A percentile compares a stretch with the other conserved stretches of the same genome.
Evolutionary conservation across 2,888 invertebrate species (phyloP).

Genomic region (Branchipolynoe longqiensis): DNA sequence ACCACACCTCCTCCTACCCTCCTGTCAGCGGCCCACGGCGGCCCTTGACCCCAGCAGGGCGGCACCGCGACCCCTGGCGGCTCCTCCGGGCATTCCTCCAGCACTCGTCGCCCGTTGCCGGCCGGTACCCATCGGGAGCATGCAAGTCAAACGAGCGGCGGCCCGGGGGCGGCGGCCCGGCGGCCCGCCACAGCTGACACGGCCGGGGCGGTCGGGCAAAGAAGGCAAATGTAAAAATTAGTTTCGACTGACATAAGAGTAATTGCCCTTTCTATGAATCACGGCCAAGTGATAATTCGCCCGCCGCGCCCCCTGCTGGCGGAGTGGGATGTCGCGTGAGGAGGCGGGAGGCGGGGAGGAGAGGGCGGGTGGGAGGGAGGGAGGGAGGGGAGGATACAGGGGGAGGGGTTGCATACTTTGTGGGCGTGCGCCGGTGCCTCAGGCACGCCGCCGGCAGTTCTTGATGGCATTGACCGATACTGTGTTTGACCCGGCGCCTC

Average conservation of each 20-base stretch:
- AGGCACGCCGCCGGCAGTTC: neutral
- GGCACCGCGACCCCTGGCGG: constrained; percentile 11
- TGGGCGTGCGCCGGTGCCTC: constrained; percentile 1
- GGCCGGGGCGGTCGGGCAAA: too few species aligned
- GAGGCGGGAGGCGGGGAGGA: neutral
- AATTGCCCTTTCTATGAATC: constrained; percentile 50
- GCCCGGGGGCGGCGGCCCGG: neutral
- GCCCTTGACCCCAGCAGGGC: constrained; percentile 36
- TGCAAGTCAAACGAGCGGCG: constrained; percentile 52
- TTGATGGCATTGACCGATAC: constrained; percentile 54
- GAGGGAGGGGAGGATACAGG: too few species aligned
- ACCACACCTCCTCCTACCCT: neutral
- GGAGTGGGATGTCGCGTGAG: constrained; percentile 9
- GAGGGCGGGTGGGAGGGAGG: too few species aligned
- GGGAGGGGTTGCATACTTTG: too few species aligned
- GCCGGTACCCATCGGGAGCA: constrained; percentile 45
- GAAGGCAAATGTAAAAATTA: constrained; percentile 57
- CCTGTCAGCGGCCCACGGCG: constrained; percentile 24
- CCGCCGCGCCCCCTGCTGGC: too few species aligned
- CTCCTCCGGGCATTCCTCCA: constrained; percentile 17
- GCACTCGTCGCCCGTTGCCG: constrained; percentile 32
- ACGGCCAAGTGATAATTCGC: constrained; percentile 46
- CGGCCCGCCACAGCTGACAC: neutral
- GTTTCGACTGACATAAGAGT: constrained; percentile 58
- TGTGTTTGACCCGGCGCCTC: constrained; percentile 30